phyloP scores from a whole-genome alignment of 1,140 invertebrate species.

The Bombus sibiricus region DNA sequence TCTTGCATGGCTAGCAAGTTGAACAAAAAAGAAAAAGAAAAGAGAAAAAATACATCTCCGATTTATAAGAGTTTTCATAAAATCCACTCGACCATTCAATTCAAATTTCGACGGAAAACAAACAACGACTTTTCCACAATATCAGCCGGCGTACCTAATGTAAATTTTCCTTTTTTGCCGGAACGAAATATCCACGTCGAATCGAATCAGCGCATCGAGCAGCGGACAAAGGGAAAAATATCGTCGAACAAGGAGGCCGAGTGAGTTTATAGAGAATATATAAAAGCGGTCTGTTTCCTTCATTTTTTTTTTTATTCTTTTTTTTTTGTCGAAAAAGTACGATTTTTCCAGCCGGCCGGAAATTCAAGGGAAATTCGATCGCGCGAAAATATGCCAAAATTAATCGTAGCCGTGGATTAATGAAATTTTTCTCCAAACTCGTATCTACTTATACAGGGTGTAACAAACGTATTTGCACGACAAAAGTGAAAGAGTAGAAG shows the following conservation, averaged over 20 bases:
- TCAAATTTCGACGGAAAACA: background rate
- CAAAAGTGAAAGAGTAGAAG: rapidly evolving
- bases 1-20: background rate
- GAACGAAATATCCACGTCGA: conserved; percentile 21
- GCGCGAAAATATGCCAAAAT: conserved; percentile 2
- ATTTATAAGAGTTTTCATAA: background rate
- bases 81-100: background rate
- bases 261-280: conserved; percentile 35
- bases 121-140: background rate
- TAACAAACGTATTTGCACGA: too few relatives aligned
- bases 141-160: background rate
- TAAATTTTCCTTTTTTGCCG: conserved; percentile 20
- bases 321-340: conserved; percentile 25
- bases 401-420: background rate
- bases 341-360: background rate
- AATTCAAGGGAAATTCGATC: background rate
- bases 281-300: background rate
- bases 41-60: background rate
- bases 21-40: background rate
- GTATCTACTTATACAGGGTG: background rate
- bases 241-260: conserved; percentile 28
- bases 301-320: too few relatives aligned
- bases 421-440: conserved; percentile 9
- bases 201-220: conserved; percentile 40
- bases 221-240: conserved; percentile 29